Conservation (phyloP, 2,113 vertebrate genomes). For the Mobula birostris region DNA sequence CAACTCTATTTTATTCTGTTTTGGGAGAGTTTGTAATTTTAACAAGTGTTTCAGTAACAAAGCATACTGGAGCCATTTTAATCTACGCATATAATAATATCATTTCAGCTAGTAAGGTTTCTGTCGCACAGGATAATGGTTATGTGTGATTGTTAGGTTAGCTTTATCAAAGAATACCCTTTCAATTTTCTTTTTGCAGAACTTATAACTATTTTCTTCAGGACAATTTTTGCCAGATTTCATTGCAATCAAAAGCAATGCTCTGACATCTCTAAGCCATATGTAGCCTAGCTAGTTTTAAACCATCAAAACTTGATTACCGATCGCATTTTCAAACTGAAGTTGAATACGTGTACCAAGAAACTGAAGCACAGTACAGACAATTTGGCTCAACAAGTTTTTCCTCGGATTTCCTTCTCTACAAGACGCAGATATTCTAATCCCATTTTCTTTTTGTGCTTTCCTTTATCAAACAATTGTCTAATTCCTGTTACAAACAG, state of each 20-base stretch:
- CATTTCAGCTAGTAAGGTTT: background rate
- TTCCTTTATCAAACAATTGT: background rate
- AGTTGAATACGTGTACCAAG: background rate
- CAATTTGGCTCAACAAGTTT: background rate
- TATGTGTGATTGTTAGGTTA: background rate
- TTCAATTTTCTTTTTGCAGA: background rate
- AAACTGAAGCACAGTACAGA: background rate
- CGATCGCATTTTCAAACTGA: background rate
- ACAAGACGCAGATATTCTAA: background rate
- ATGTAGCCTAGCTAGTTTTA: background rate
- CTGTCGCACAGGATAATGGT: background rate
- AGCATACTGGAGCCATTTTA: background rate
- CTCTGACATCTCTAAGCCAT: background rate
- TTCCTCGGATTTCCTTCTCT: background rate
- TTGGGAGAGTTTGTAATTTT: background rate
- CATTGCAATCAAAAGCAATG: background rate
- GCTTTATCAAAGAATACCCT: background rate
- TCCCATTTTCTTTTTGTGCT: background rate
- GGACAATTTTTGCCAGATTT: background rate
- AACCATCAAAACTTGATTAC: background rate
- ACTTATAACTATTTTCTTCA: background rate
- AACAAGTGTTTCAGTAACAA: background rate
- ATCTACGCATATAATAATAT: background rate
- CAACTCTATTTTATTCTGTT: background rate
- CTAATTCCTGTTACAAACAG: background rate